phyloP scores from a whole-genome alignment of 2,797 vertebrate genomes.

The Alectoris magna region DNA sequence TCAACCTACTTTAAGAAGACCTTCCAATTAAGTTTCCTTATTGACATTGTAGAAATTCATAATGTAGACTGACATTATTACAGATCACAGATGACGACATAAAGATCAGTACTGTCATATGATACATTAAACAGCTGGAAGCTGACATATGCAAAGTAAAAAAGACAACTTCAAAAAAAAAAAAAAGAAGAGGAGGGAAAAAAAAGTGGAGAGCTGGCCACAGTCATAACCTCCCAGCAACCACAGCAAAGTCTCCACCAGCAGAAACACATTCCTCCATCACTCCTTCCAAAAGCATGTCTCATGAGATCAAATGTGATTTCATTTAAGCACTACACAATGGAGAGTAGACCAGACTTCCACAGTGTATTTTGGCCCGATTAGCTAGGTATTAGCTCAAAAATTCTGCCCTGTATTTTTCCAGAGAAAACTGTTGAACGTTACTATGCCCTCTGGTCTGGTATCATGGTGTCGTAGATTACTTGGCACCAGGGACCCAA shows the following conservation, averaged over 20 bases:
- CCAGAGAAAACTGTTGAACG: accelerated
- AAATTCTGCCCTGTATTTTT: background rate
- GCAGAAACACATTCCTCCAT: background rate
- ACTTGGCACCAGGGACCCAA: background rate
- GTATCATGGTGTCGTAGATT: background rate
- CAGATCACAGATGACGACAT: background rate
- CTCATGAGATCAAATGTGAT: background rate
- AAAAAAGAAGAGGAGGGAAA: background rate
- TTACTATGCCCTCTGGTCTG: background rate
- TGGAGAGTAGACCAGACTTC: background rate
- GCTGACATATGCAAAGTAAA: background rate
- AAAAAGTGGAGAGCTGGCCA: background rate
- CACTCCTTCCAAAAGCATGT: background rate
- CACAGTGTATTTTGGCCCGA: background rate
- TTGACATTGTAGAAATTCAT: background rate
- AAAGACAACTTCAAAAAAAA: background rate
- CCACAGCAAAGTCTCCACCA: background rate
- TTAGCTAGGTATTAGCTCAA: background rate
- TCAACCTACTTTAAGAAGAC: background rate
- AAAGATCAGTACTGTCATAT: background rate
- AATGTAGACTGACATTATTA: background rate
- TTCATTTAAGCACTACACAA: background rate
- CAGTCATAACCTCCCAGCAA: background rate
- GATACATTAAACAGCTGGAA: background rate
- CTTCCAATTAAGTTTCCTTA: background rate